Percentiles rank a stretch among this genome's conserved stretches.
Conservation (phyloP, 2,797 vertebrate species). For the Sebastiscus tertius region DNA sequence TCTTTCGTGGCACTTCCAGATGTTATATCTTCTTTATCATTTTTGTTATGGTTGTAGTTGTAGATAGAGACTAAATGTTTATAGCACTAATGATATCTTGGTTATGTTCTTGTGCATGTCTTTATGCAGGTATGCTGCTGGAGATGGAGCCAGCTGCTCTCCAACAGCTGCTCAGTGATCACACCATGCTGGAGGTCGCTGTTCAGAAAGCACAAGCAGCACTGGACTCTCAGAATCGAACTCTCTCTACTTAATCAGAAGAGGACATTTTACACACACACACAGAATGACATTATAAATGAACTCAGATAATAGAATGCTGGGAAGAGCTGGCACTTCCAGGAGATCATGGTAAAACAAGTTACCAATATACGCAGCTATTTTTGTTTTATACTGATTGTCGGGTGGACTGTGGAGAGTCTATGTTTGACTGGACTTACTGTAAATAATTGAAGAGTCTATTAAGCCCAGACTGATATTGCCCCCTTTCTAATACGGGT, state of each 20-base stretch:
- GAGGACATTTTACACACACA: not conserved
- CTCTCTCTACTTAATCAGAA: not conserved
- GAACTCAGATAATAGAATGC: not conserved
- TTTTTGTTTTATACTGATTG: constrained; percentile 2
- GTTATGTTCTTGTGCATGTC: not conserved
- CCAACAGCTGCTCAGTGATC: constrained; percentile 76
- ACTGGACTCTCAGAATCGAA: constrained; percentile 51
- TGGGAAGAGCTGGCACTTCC: not conserved
- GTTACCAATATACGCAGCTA: not conserved
- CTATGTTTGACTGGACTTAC: not conserved
- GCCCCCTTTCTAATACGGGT: not conserved
- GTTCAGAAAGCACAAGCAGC: constrained; percentile 83
- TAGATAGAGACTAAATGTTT: not conserved
- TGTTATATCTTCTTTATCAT: not conserved
- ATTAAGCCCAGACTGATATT: not conserved
- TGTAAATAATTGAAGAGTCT: constrained; percentile 6
- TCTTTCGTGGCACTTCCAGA: not conserved
- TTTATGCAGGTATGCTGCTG: constrained; percentile 84
- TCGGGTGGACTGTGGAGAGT: not conserved
- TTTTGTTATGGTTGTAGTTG: not conserved
- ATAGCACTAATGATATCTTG: not conserved
- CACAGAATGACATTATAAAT: not conserved
- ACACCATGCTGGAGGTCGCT: constrained; percentile 73
- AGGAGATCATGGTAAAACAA: not conserved
- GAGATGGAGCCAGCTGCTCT: constrained; percentile 81